Evolutionary conservation across 2,888 invertebrate genomes (phyloP), one percentile per base, ranked within the genome.

Genomic region (Atherix ibis): DNA sequence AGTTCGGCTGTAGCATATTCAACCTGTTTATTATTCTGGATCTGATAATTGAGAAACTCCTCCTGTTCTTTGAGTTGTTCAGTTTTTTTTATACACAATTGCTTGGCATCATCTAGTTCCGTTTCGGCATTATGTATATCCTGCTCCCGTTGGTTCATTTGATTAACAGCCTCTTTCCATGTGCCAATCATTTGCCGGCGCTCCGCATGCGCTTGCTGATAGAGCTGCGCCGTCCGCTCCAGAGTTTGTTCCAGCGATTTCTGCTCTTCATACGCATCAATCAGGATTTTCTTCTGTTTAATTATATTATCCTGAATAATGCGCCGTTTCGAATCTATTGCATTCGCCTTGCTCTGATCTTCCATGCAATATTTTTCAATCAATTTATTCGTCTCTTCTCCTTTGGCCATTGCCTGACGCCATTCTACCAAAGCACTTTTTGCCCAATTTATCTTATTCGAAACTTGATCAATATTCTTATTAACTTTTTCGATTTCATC

Each of bases 341-440:
- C 67, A 48, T 74, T 71, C 28, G 75, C 76, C 44, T 67, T 71
- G 32, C 71, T 69, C 14, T 72, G 61, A 52, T 85, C 84, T 43
- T 76, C 72, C 48, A 73, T 70, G 36, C 76, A 74, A 44, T 76
- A 80, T 48, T 72, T 72, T 45, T 75, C 72, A 27, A 84, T 70
- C n/a, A 81, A 58, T 18, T 68, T 64, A 43, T 76, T 79, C 38
- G 79, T 76, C 31, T 74, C 72, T 27, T 77, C 71, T 24, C 71
- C 71, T 37, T 73, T 67, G 43, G 71, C 70, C 37, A 84, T 64
- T 1, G 75, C 71, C 27, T 78, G 74, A 17, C 76, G 71, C 78
- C 79, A 82, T 32, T 76, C 75, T 29, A 69, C 62, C 34, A 83
- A 51, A 1, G 75, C 75, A 2, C 48, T 44, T 41, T 58, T 60